A percentile compares a stretch with the other conserved stretches of the same genome.
These are phyloP conservation scores for Urocolius indicus DNA, from an alignment of 2,113 vertebrate species.

Conservation along the genomic window DNA sequence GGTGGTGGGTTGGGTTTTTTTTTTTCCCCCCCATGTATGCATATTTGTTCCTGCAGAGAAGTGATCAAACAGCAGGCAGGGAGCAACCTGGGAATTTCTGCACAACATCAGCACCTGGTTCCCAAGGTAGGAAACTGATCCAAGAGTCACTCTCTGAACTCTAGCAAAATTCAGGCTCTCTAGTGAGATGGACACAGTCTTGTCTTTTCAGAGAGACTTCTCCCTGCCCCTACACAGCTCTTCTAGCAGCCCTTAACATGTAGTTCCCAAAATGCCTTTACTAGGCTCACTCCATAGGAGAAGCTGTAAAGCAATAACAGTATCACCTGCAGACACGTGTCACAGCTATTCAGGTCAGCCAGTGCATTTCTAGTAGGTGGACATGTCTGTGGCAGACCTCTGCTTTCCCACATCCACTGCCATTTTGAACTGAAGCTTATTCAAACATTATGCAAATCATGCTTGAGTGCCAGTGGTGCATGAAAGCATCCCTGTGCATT, in stretches of 20 bases:
- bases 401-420: not conserved
- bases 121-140: not conserved
- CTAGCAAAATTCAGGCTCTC: not conserved
- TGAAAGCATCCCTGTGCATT: constrained; percentile 4
- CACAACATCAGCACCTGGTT: not conserved
- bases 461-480: not conserved
- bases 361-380: not conserved
- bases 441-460: not conserved
- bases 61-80: not conserved
- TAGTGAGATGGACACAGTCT: not conserved
- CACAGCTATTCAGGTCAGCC: not conserved
- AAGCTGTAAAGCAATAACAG: not conserved
- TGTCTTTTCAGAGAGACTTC: not conserved
- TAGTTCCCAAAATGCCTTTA: not conserved
- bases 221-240: not conserved
- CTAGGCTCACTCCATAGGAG: not conserved
- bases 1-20: too few relatives aligned
- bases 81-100: not conserved
- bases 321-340: not conserved
- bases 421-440: constrained; percentile 15
- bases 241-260: not conserved
- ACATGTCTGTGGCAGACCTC: not conserved
- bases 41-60: not conserved
- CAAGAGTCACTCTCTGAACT: not conserved
- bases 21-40: not conserved